A percentile compares a stretch with the other conserved stretches of the same genome.
phyloP scores from a whole-genome alignment of 2,797 vertebrate species.

The Adrianichthys oophorus region DNA sequence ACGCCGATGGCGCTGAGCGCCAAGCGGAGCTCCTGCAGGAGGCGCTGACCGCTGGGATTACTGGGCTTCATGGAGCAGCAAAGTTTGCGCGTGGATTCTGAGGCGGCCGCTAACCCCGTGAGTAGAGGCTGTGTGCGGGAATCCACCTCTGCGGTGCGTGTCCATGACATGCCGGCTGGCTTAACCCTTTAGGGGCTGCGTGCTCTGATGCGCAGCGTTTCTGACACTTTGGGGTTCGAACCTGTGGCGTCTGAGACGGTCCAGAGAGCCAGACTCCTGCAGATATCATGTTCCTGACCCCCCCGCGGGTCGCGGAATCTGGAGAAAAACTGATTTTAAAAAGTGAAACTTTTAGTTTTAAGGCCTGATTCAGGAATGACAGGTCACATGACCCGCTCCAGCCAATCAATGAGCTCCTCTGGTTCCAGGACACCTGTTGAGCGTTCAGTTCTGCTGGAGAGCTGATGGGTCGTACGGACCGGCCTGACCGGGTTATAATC shows the following conservation, averaged over 20 bases:
- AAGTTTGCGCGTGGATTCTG: slow-evolving; percentile 75
- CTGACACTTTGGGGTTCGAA: too few species aligned
- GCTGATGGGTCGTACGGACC: neutral
- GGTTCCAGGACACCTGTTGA: slow-evolving; percentile 60
- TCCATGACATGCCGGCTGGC: neutral
- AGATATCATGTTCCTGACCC: neutral
- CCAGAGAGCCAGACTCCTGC: neutral
- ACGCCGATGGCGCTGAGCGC: slow-evolving; percentile 64
- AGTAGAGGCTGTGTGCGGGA: slow-evolving; percentile 44
- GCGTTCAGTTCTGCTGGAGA: slow-evolving; percentile 12
- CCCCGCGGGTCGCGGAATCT: neutral
- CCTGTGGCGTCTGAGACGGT: too few species aligned
- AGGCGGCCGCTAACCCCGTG: slow-evolving; percentile 61
- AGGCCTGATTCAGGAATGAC: slow-evolving; percentile 34
- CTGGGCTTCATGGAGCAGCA: slow-evolving; percentile 80
- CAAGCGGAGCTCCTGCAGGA: slow-evolving; percentile 52
- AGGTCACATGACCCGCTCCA: slow-evolving; percentile 52
- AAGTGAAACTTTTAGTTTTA: slow-evolving; percentile 33
- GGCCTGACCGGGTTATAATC: neutral
- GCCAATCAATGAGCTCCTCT: slow-evolving; percentile 43
- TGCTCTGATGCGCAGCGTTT: too few species aligned
- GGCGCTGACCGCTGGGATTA: slow-evolving; percentile 62
- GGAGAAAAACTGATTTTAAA: slow-evolving; percentile 10
- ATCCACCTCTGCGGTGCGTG: slow-evolving; percentile 6
- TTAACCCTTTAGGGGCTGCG: neutral